A percentile compares a stretch with the other conserved stretches of the same genome.
Evolutionary conservation across 2,113 vertebrate genomes (phyloP).

Genomic region (Hippocampus mohnikei): DNA sequence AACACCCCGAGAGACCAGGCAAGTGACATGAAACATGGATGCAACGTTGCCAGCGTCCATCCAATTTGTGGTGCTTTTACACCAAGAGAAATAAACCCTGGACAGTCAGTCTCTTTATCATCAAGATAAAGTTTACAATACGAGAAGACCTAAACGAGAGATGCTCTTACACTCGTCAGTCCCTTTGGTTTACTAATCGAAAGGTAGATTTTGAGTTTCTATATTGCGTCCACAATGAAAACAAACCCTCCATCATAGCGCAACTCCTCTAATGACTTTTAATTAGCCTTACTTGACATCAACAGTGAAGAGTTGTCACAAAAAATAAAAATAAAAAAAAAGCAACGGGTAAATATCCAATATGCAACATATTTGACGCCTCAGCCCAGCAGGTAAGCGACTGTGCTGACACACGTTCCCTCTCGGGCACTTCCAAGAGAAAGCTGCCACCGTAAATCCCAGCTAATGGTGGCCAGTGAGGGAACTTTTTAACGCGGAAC

Average conservation of each 20-base stretch:
- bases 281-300: slow-evolving; percentile 1
- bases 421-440: slow-evolving; percentile 42
- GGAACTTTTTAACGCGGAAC: slow-evolving; percentile 66
- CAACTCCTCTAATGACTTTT: neutral
- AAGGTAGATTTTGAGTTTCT: neutral
- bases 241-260: neutral
- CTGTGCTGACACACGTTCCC: slow-evolving; percentile 38
- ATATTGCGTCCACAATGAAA: neutral
- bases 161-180: too few relatives aligned
- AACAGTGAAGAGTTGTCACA: neutral
- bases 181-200: neutral
- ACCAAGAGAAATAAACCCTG: neutral
- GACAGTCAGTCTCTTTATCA: neutral
- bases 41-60: slow-evolving; percentile 27
- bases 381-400: slow-evolving; percentile 32
- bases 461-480: slow-evolving; percentile 55
- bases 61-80: neutral
- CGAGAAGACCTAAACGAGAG: too few relatives aligned
- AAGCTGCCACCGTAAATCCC: slow-evolving; percentile 59
- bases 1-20: slow-evolving; percentile 31
- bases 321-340: neutral
- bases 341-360: slow-evolving; percentile 26
- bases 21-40: slow-evolving; percentile 42
- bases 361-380: slow-evolving; percentile 43
- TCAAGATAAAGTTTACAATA: neutral